Percentiles rank a stretch among this genome's conserved stretches.
These are phyloP conservation scores for Parazoanthus darwini DNA, from an alignment of 92 coral and sea anemone species.

Conservation along the genomic window DNA sequence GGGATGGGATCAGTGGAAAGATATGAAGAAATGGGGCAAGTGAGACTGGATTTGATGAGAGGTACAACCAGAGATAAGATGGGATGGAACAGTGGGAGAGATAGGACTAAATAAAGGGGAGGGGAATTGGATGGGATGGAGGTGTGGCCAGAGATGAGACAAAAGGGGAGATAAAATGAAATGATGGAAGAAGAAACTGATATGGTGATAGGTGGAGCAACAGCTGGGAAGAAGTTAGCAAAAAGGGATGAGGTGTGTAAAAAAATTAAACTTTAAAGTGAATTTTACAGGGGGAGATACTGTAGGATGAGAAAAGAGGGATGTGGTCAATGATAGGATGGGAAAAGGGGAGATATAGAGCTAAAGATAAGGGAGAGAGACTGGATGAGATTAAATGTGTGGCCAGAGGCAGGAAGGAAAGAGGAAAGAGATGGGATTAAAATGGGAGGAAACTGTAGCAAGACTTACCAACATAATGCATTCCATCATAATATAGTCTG, in stretches of 20 bases:
- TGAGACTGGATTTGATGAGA: background rate
- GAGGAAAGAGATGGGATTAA: background rate
- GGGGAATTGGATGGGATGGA: background rate
- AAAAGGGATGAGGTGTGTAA: too few species aligned
- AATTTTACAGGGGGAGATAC: too few species aligned
- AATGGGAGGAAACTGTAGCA: background rate
- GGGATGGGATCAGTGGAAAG: too few species aligned
- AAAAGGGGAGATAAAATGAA: too few species aligned
- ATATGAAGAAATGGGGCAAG: background rate
- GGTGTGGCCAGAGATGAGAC: background rate
- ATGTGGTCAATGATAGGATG: too few species aligned
- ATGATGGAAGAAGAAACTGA: too few species aligned
- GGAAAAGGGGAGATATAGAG: background rate
- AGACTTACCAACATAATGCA: constrained; percentile 88
- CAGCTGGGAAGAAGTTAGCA: too few species aligned
- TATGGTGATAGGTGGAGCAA: too few species aligned
- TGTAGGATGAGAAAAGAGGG: too few species aligned
- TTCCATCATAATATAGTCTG: constrained; percentile 94
- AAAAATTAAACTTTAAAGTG: too few species aligned
- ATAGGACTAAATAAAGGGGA: background rate
- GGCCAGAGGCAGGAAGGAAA: background rate
- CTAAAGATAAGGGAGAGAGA: background rate
- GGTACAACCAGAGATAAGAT: background rate
- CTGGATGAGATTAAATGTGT: too few species aligned
- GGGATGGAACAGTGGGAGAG: too few species aligned